Conservation (phyloP, 1,140 invertebrate species). For the Drosophila miranda region DNA sequence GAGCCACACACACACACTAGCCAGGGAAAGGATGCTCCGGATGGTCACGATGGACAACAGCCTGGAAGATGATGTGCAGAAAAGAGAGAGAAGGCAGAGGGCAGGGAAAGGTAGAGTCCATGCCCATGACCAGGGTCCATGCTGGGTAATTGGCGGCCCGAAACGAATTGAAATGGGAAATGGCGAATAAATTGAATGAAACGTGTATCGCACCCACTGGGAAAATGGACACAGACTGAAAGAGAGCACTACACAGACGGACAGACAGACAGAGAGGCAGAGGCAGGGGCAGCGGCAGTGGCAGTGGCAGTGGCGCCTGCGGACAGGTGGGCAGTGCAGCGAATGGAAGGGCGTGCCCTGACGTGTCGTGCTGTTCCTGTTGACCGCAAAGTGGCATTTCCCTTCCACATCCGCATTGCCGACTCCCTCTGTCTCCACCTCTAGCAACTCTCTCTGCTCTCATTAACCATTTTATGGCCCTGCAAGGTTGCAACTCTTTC, state of each 20-base stretch:
- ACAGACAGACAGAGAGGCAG: background rate
- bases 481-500: too few relatives aligned
- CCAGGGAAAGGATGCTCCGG: too few relatives aligned
- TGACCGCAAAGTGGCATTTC: conserved; percentile 73
- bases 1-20: background rate
- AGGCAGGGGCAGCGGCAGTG: too few relatives aligned
- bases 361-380: conserved; percentile 25
- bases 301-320: too few relatives aligned
- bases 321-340: conserved; percentile 22
- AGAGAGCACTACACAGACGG: background rate
- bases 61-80: conserved; percentile 11
- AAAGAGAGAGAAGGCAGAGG: background rate
- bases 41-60: too few relatives aligned
- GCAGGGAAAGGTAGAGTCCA: background rate
- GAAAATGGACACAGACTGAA: background rate
- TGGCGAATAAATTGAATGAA: conserved; percentile 78
- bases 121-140: conserved; percentile 44
- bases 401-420: conserved; percentile 51
- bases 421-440: background rate
- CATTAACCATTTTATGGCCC: too few relatives aligned
- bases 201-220: conserved; percentile 50
- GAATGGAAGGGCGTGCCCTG: conserved; percentile 17
- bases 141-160: conserved; percentile 74
- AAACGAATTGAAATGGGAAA: conserved; percentile 78
- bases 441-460: background rate